Evolutionary conservation across 2,888 invertebrate genomes (phyloP).

Genomic region (Orthosia gracilis): DNA sequence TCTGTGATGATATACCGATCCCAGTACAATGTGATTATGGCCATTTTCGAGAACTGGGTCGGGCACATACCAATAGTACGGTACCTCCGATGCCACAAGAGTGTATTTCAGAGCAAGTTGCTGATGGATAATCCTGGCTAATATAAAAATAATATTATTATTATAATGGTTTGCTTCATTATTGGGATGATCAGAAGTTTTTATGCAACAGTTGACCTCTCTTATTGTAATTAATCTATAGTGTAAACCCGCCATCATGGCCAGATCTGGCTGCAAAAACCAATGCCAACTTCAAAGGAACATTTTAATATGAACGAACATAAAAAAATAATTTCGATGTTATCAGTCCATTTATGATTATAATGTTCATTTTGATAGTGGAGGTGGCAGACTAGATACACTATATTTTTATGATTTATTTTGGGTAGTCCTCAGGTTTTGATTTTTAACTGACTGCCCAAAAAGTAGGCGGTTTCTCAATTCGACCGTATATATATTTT

Average conservation of each 20-base stretch:
- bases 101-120: no score
- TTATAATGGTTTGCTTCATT: background rate
- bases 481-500: no score
- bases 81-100: no score
- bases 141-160: background rate
- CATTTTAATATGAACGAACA: conserved; percentile 23
- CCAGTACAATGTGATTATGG: no score
- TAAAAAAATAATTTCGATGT: conserved; percentile 18
- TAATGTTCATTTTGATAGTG: conserved; percentile 39
- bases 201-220: background rate
- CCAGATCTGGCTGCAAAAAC: conserved; percentile 33
- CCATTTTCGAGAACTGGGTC: no score
- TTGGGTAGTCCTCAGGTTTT: background rate
- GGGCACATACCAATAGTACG: no score
- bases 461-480: no score
- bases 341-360: conserved; percentile 31
- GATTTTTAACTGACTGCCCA: no score
- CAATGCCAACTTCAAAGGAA: conserved; percentile 5
- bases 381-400: background rate
- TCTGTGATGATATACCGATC: no score
- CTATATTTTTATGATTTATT: background rate
- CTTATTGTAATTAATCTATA: conserved; percentile 13
- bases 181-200: background rate
- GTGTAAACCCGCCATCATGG: conserved; percentile 1
- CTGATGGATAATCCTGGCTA: no score